Conservation (phyloP, 2,888 invertebrate species). For the Oscheius sp. region DNA sequence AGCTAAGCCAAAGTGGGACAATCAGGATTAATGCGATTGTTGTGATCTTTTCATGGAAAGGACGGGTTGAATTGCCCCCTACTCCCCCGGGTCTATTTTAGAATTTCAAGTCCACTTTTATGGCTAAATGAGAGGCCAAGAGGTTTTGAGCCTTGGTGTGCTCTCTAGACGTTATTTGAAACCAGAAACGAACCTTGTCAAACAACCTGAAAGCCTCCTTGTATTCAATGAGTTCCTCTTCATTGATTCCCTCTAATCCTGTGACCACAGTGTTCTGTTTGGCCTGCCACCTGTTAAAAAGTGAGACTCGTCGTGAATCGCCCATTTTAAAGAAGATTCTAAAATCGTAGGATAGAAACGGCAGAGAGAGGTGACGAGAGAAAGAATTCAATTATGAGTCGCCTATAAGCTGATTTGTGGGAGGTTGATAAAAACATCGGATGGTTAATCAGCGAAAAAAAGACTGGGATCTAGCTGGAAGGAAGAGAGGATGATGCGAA, state of each 20-base stretch:
- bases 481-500: background rate
- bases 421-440: background rate
- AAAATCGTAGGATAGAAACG: background rate
- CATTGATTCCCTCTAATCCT: conserved; percentile 66
- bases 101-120: too few relatives aligned
- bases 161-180: conserved; percentile 6
- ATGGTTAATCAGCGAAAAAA: too few relatives aligned
- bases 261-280: conserved; percentile 53
- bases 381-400: background rate
- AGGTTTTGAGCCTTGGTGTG: too few relatives aligned
- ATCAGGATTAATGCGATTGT: too few relatives aligned
- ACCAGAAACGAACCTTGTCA: conserved; percentile 64
- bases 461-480: background rate
- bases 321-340: conserved; percentile 12
- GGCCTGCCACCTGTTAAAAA: conserved; percentile 68
- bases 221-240: conserved; percentile 69
- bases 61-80: too few relatives aligned
- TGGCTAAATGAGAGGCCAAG: too few relatives aligned
- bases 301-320: conserved; percentile 62
- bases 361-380: conserved; percentile 3
- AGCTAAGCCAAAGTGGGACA: too few relatives aligned
- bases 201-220: conserved; percentile 70
- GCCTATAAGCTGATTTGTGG: conserved; percentile 1
- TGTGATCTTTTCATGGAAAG: too few relatives aligned
- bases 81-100: too few relatives aligned